phyloP scores from a whole-genome alignment of 2,888 invertebrate genomes.

The Machimus rusticus region DNA sequence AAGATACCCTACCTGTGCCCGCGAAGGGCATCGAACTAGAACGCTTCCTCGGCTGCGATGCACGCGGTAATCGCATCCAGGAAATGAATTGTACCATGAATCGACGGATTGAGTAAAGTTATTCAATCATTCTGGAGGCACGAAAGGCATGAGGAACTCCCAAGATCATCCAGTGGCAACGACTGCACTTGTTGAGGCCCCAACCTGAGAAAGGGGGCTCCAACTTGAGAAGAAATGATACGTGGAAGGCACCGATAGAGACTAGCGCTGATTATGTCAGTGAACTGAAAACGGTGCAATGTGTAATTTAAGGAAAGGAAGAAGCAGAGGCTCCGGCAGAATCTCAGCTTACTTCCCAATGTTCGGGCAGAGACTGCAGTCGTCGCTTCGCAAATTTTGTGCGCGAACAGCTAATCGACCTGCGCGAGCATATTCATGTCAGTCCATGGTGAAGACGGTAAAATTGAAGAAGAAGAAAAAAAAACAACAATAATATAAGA shows the following conservation, averaged over 20 bases:
- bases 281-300: constrained; percentile 41
- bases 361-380: neutral
- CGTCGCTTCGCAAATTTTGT: neutral
- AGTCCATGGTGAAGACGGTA: neutral
- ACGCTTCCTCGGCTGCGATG: neutral
- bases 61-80: neutral
- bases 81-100: neutral
- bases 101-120: neutral
- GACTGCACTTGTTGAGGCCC: constrained; percentile 22
- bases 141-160: constrained; percentile 14
- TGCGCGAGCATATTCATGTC: constrained; percentile 4
- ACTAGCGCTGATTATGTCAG: constrained; percentile 1
- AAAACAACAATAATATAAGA: neutral
- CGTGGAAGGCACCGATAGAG: neutral
- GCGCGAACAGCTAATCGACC: constrained; percentile 10
- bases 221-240: neutral
- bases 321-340: neutral
- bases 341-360: constrained; percentile 12
- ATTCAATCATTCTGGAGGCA: constrained; percentile 22
- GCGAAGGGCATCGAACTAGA: constrained; percentile 12
- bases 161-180: neutral
- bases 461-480: neutral
- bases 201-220: neutral
- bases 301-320: constrained; percentile 36
- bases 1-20: neutral